Percentiles rank a stretch among this genome's conserved stretches.
These are phyloP conservation scores for Trichonephila clavipes DNA, from an alignment of 1,140 invertebrate species.

Conservation along the genomic window DNA sequence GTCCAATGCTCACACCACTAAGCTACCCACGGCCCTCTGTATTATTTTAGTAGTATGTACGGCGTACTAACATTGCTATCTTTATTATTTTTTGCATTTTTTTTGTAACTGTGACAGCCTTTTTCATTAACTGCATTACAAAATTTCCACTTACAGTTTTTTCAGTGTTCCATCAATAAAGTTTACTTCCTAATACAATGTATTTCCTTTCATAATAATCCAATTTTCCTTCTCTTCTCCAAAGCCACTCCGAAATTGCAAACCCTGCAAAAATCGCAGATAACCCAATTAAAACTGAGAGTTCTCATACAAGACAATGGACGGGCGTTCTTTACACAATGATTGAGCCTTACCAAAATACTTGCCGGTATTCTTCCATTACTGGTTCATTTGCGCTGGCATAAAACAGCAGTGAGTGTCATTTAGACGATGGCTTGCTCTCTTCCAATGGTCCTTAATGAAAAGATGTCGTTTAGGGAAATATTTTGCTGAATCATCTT, in stretches of 20 bases:
- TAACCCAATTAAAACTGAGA: constrained; percentile 52
- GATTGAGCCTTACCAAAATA: background rate
- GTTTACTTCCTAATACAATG: too few relatives aligned
- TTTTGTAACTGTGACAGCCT: too few relatives aligned
- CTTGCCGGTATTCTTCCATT: constrained; percentile 15
- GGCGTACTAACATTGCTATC: too few relatives aligned
- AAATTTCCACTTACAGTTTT: too few relatives aligned
- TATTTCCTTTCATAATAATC: too few relatives aligned
- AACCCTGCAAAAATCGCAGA: constrained; percentile 9
- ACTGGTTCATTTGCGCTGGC: constrained; percentile 39
- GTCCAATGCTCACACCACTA: too few relatives aligned
- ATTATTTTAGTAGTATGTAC: too few relatives aligned
- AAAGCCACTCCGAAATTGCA: background rate
- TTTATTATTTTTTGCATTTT: too few relatives aligned
- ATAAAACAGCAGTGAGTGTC: background rate
- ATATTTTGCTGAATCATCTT: constrained; percentile 61
- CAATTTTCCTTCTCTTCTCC: too few relatives aligned
- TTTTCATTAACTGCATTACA: too few relatives aligned
- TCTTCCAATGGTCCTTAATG: constrained; percentile 27
- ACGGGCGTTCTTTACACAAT: background rate
- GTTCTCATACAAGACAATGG: background rate
- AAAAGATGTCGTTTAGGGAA: background rate
- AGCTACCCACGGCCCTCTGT: too few relatives aligned
- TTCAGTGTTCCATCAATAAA: too few relatives aligned
- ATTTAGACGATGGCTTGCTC: background rate